phyloP scores from a whole-genome alignment of 1,140 invertebrate genomes.

The Zaprionus taronus region DNA sequence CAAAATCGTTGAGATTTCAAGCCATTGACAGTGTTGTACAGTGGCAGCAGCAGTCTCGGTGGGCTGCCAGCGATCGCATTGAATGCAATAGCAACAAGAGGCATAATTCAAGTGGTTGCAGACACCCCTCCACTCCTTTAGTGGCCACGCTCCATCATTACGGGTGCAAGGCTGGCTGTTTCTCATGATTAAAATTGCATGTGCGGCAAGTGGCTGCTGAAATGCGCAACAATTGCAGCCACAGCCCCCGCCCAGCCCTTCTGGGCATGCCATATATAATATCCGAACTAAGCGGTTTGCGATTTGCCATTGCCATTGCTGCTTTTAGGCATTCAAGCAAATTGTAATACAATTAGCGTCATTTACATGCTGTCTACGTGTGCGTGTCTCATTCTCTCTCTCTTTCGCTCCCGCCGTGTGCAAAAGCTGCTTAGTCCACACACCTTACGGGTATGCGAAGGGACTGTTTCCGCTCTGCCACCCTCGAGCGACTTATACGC shows the following conservation, averaged over 20 bases:
- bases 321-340: slow-evolving; percentile 78
- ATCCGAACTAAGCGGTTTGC: slow-evolving; percentile 75
- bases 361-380: slow-evolving; percentile 63
- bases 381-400: slow-evolving; percentile 14
- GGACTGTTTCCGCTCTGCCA: not conserved
- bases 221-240: slow-evolving; percentile 31
- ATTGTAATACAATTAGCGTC: slow-evolving; percentile 82
- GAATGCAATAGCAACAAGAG: slow-evolving; percentile 35
- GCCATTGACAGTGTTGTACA: slow-evolving; percentile 3
- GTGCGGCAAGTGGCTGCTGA: slow-evolving; percentile 42
- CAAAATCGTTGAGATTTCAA: slow-evolving; percentile 15
- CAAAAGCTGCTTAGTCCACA: slow-evolving; percentile 64
- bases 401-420: slow-evolving; percentile 19
- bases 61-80: slow-evolving; percentile 28
- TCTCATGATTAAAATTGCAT: slow-evolving; percentile 65
- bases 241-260: slow-evolving; percentile 32
- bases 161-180: slow-evolving; percentile 41
- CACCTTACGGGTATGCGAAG: slow-evolving; percentile 38
- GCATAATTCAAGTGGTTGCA: slow-evolving; percentile 41
- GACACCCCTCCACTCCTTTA: not conserved
- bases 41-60: slow-evolving; percentile 19
- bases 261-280: slow-evolving; percentile 48
- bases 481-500: not conserved
- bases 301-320: slow-evolving; percentile 74
- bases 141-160: slow-evolving; percentile 37